Base-by-base conservation (phyloP, 92 coral and sea anemone genomes). In the Bergia sp. region DNA sequence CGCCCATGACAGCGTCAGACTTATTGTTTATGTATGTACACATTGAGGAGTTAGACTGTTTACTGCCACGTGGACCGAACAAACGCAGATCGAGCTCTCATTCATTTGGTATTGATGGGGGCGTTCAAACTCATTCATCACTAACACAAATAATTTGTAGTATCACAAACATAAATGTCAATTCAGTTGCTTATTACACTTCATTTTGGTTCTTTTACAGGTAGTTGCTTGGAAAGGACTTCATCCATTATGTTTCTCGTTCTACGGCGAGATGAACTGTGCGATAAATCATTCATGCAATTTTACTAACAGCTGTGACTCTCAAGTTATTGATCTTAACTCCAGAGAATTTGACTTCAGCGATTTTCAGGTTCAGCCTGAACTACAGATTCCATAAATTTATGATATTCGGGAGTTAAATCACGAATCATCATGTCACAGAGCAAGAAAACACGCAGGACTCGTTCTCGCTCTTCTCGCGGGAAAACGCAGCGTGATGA, bases 381-480 rank as follows among this genome's bases (percentile, higher is more conserved):
- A 61, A 61, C 29, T 8, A 37, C 37, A 29, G 75, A 43, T 45
- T 23, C 58, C 10, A 12, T 47, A 11, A 20, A 44, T 10, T 84
- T 50, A 36, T 49, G 12, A 84, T 67, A 69, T 45, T 84, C 45
- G n/a, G 76, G 44, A 65, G 11, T 40, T 11, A 58, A 39, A 82
- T 82, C 87, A 71, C 87, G 65, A 37, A 45, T 65, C 36, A 71
- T 40, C 29, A 84, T 84, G 87, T 71, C 69, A 45, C 87, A 84
- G 75, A 84, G 38, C 38, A 89, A 89, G 86, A 91, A 88, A 73
- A 79, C 96, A 72, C 94, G 95, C 65, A 93, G 90, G 86, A 86
- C 94, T 50, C 96, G 95, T 43, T 80, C 96, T 73, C 96, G 98
- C 13, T 90, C 95, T 44, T 82, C 98, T 85, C 96, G 94, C 95